Evolutionary conservation across 2,113 vertebrate species (phyloP).

Genomic region (Mormyrus iriodes): DNA sequence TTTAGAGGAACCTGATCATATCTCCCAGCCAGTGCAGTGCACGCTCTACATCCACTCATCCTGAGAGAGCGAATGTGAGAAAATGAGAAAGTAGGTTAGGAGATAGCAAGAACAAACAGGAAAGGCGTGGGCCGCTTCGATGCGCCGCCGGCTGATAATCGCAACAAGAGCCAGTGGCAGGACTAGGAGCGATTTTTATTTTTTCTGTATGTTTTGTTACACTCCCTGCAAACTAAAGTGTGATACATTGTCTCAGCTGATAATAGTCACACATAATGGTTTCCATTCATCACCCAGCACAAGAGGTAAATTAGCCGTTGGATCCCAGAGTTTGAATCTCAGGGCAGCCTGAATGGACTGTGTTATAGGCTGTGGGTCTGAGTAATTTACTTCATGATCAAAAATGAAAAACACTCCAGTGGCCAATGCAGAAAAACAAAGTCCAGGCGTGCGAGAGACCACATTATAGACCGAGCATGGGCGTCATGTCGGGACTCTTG

Average conservation of each 20-base stretch:
- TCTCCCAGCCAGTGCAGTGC: neutral
- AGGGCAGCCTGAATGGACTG: slow-evolving; percentile 36
- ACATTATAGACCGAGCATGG: neutral
- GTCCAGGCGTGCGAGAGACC: neutral
- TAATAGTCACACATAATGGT: slow-evolving; percentile 55
- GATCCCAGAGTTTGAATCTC: slow-evolving; percentile 37
- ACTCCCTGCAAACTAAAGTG: slow-evolving; percentile 18
- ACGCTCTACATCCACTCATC: neutral
- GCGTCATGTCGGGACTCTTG: neutral
- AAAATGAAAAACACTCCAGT: slow-evolving; percentile 22
- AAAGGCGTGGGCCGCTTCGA: neutral
- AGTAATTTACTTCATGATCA: slow-evolving; percentile 22
- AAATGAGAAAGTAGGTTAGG: slow-evolving; percentile 14
- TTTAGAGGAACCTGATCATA: neutral
- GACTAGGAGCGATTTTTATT: slow-evolving; percentile 32
- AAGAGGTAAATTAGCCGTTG: slow-evolving; percentile 49
- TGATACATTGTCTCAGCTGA: slow-evolving; percentile 53
- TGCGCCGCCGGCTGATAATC: neutral
- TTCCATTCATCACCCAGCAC: slow-evolving; percentile 52
- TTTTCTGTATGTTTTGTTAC: slow-evolving; percentile 39
- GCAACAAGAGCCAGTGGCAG: slow-evolving; percentile 21
- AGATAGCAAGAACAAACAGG: neutral
- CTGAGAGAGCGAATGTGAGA: neutral
- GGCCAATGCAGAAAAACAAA: slow-evolving; percentile 13
- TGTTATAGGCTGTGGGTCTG: slow-evolving; percentile 33